Evolutionary conservation across 92 coral and sea anemone genomes (phyloP), one percentile per base, ranked within the genome.

Genomic region (Phenganax stokvisi): DNA sequence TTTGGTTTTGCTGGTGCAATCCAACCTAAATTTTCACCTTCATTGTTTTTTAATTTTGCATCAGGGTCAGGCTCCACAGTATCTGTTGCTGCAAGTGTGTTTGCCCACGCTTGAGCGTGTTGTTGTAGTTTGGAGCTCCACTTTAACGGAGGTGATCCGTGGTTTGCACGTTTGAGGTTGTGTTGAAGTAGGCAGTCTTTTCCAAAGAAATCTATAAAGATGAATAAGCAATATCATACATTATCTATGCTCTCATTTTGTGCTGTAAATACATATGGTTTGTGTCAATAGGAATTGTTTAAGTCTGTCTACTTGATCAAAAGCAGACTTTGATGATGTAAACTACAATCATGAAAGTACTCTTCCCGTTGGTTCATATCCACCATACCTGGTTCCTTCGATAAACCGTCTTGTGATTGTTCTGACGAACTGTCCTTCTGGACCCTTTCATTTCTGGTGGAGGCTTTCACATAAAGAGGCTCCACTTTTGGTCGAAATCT

Each of bases 21-120:
- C 89, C 87, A 94, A 20, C 97, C 98, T 51, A 94, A 80, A 64
- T 90, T 94, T 71, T 94, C 98, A 25, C 97, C 94, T 73, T 91
- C 91, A 77, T 91, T 78, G 17, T 75, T 72, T 56, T 77, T 58
- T 11, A 58, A 79, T 64, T 88, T 85, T 13, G 90, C 83, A 5
- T 81, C 87, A 8, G 61, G 59, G 72, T 91, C 97, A 81, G 89
- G 93, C 15, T 81, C 80, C 30, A 94, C 85, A 37, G 75, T 82
- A 79, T 90, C 94, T 15, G 80, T 86, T 30, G 80, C 67, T 30
- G 97, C 93, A 12, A 93, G 88, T 51, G 86, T 58, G 68, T 91
- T 90, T 0, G 93, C 96, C 98, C 98, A 93, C 51, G 81, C 84
- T 81, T 89, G 88, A 7, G 98, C 98, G 27, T 85, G 89, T 44